phyloP scores from a whole-genome alignment of 2,888 invertebrate species.

The Heliconius erato region DNA sequence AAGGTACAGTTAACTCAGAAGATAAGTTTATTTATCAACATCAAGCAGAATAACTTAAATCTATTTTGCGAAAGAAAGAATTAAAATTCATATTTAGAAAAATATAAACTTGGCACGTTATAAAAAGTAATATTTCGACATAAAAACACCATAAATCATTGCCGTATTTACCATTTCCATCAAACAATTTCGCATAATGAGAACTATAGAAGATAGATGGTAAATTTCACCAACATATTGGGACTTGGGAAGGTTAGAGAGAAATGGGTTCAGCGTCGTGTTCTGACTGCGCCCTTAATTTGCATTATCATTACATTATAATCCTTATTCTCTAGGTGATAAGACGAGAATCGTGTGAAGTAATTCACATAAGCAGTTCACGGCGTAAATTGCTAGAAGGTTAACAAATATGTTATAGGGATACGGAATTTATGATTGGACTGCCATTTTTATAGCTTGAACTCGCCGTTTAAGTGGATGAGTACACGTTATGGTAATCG shows the following conservation, averaged over 20 bases:
- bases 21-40: too few species aligned
- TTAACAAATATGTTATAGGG: constrained; percentile 67
- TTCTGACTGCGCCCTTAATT: constrained; percentile 70
- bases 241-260: constrained; percentile 79
- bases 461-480: constrained; percentile 12
- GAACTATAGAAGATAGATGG: constrained; percentile 73
- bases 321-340: constrained; percentile 49
- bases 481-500: constrained; percentile 28
- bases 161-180: constrained; percentile 36
- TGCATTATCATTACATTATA: constrained; percentile 59
- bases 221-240: constrained; percentile 78
- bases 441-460: constrained; percentile 57
- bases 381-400: constrained; percentile 61
- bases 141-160: constrained; percentile 30
- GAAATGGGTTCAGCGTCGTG: constrained; percentile 73
- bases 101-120: background rate
- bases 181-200: constrained; percentile 73
- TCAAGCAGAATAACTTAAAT: background rate
- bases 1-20: too few species aligned
- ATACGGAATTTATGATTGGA: constrained; percentile 63
- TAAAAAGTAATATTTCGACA: background rate
- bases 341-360: constrained; percentile 52
- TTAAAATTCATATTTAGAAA: background rate
- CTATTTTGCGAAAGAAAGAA: background rate
- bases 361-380: constrained; percentile 45